A percentile compares a stretch with the other conserved stretches of the same genome.
phyloP scores from a whole-genome alignment of 2,888 invertebrate species.

The Callosobruchus maculatus region DNA sequence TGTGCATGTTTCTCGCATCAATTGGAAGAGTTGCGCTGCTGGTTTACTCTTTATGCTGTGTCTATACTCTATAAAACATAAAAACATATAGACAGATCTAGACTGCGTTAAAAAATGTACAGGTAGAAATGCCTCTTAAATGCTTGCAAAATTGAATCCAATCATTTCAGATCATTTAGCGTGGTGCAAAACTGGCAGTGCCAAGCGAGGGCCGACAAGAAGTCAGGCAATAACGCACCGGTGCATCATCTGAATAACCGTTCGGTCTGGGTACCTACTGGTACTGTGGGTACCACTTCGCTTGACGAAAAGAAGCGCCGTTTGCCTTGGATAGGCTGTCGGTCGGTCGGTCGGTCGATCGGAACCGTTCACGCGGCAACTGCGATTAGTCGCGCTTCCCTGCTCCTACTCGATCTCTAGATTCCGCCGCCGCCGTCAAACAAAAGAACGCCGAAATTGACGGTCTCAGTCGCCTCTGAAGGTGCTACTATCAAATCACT shows the following conservation, averaged over 20 bases:
- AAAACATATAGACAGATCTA: no score
- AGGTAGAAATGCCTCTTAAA: no score
- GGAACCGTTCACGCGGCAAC: background rate
- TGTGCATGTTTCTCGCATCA: no score
- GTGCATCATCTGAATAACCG: background rate
- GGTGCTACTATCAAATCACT: background rate
- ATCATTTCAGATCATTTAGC: background rate
- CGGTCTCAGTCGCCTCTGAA: background rate
- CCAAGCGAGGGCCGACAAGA: background rate
- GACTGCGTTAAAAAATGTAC: no score
- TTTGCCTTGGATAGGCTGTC: background rate
- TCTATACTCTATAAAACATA: no score
- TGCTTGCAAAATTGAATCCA: background rate
- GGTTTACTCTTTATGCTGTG: no score
- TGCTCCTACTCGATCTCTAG: background rate
- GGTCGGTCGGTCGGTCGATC: background rate
- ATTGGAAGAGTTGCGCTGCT: no score
- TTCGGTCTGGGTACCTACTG: background rate
- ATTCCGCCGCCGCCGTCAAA: background rate
- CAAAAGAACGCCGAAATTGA: background rate
- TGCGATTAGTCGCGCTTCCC: background rate
- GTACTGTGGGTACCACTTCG: background rate
- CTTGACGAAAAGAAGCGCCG: background rate
- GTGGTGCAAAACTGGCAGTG: background rate
- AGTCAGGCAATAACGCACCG: background rate